Evolutionary conservation across 2,797 vertebrate genomes (phyloP).

Genomic region (Acestrorhynchus altus): DNA sequence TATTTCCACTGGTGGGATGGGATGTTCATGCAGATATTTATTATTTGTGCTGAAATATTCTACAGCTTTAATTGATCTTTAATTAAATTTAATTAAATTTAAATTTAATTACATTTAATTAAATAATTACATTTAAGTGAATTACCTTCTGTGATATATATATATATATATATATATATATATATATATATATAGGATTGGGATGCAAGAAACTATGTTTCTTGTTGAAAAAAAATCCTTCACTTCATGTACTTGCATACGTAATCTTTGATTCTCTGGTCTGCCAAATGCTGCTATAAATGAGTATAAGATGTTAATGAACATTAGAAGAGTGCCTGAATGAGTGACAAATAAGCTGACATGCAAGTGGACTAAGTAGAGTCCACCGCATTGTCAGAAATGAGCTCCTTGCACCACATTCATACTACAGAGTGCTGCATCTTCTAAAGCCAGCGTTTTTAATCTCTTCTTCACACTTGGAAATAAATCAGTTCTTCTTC

Average conservation of each 20-base stretch:
- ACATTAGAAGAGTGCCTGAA: slow-evolving; percentile 4
- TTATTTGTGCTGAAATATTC: too few species aligned
- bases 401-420: neutral
- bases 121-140: too few species aligned
- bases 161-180: too few species aligned
- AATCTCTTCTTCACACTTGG: neutral
- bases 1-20: neutral
- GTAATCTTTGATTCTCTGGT: neutral
- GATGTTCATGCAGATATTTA: neutral
- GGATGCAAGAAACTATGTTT: too few species aligned
- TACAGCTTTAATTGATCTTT: too few species aligned
- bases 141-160: too few species aligned
- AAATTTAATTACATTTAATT: too few species aligned
- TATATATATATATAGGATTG: too few species aligned
- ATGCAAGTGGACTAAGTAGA: neutral
- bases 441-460: neutral
- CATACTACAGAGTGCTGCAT: too few species aligned
- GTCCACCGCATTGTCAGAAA: neutral
- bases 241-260: neutral
- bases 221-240: neutral
- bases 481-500: neutral
- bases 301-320: slow-evolving; percentile 9
- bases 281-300: neutral
- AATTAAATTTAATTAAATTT: too few species aligned
- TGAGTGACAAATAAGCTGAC: neutral